Percentiles rank a stretch among this genome's conserved stretches.
Conservation (phyloP, 2,888 invertebrate genomes). For the Melinopterus prodromus region DNA sequence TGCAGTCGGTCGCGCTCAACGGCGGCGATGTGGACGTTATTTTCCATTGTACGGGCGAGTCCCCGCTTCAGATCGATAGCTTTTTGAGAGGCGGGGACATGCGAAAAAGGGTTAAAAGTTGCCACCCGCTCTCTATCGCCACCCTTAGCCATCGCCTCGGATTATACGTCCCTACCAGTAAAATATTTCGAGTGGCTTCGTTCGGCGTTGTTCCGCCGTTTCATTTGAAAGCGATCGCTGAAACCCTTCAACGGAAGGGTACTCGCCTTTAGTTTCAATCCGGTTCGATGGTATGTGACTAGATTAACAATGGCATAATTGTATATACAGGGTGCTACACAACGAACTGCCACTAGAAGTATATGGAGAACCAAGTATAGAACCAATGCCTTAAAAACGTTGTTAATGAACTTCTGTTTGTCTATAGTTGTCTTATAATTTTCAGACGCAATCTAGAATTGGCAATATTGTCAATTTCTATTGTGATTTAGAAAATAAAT, state of each 20-base stretch:
- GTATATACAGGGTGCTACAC: neutral
- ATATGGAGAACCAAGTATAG: too few species aligned
- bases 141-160: neutral
- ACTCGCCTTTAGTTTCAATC: neutral
- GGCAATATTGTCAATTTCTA: too few species aligned
- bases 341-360: too few species aligned
- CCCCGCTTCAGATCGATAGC: neutral
- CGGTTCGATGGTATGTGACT: neutral
- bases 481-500: too few species aligned
- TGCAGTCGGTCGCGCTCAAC: neutral
- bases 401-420: too few species aligned
- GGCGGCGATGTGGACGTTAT: neutral
- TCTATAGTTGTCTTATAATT: too few species aligned
- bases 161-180: neutral
- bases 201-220: neutral
- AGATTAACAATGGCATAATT: neutral
- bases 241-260: neutral
- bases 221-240: neutral
- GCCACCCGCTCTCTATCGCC: neutral
- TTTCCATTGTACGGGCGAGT: neutral
- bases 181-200: neutral
- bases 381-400: too few species aligned
- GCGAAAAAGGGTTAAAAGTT: constrained; percentile 4
- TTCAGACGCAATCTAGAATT: too few species aligned
- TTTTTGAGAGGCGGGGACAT: neutral